Conservation (phyloP, 2,797 vertebrate genomes). For the Paedocypris micromegethes region DNA sequence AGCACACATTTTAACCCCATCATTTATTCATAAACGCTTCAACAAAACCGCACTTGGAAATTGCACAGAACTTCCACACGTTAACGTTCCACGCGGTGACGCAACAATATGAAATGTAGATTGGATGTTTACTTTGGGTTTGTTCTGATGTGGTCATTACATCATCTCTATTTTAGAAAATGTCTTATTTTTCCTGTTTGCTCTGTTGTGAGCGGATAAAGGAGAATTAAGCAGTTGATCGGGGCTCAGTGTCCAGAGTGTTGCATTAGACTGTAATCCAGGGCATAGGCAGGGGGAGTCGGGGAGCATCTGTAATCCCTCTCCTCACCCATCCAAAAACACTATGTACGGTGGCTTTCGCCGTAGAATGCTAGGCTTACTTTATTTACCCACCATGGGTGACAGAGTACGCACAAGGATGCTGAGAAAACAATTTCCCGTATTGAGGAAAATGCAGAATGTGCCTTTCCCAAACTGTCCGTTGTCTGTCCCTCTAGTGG, state of each 20-base stretch:
- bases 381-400: background rate
- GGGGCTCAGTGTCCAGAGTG: constrained; percentile 68
- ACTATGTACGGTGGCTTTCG: background rate
- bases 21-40: no score
- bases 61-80: background rate
- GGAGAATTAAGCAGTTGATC: constrained; percentile 68
- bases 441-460: no score
- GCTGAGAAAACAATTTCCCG: background rate
- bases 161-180: constrained; percentile 51
- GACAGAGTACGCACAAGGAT: background rate
- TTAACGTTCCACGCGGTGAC: constrained; percentile 8
- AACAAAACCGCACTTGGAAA: background rate
- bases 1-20: no score
- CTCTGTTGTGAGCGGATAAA: constrained; percentile 60
- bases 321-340: constrained; percentile 32
- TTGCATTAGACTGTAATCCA: constrained; percentile 79
- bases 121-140: background rate
- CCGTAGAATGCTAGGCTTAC: background rate
- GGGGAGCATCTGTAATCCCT: constrained; percentile 65
- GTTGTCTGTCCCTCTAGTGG: background rate
- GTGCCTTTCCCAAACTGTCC: background rate
- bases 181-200: constrained; percentile 60
- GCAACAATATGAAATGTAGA: constrained; percentile 18
- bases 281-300: constrained; percentile 61
- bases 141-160: constrained; percentile 50